These are phyloP conservation scores for Falco naumanni DNA, from an alignment of 2,797 vertebrate species.

Conservation along the genomic window DNA sequence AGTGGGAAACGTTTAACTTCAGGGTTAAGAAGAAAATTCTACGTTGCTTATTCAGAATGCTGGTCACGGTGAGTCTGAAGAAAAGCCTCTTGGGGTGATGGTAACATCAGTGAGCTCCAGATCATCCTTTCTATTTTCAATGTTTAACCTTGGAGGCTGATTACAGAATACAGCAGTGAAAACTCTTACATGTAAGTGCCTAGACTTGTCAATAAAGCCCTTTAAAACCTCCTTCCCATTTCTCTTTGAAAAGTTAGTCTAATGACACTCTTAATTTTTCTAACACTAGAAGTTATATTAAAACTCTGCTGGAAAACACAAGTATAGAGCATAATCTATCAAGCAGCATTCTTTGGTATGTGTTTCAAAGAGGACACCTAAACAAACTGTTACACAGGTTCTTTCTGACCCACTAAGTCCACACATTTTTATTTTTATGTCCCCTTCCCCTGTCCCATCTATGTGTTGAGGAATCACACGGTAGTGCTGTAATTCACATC, in stretches of 20 bases:
- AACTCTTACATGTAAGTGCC: neutral
- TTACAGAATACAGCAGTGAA: neutral
- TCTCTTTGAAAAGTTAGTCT: neutral
- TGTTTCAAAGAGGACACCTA: neutral
- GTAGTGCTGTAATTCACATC: neutral
- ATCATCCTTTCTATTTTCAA: neutral
- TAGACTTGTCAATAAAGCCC: neutral
- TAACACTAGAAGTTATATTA: neutral
- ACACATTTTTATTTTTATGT: neutral
- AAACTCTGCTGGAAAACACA: neutral
- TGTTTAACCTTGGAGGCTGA: neutral
- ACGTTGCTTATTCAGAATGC: neutral
- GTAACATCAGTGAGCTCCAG: neutral
- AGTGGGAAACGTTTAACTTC: conserved; percentile 11
- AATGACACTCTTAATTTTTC: neutral
- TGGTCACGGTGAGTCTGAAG: neutral
- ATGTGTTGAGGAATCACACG: neutral
- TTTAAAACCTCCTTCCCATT: neutral
- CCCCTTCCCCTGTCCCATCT: neutral
- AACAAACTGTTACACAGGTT: neutral
- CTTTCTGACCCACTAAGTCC: neutral
- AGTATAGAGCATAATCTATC: neutral
- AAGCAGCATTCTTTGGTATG: neutral
- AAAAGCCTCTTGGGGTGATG: neutral
- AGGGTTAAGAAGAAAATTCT: neutral